Evolutionary conservation across 2,113 vertebrate species (phyloP), one percentile per base, ranked within the genome.

Genomic region (Chelonoidis abingdonii): DNA sequence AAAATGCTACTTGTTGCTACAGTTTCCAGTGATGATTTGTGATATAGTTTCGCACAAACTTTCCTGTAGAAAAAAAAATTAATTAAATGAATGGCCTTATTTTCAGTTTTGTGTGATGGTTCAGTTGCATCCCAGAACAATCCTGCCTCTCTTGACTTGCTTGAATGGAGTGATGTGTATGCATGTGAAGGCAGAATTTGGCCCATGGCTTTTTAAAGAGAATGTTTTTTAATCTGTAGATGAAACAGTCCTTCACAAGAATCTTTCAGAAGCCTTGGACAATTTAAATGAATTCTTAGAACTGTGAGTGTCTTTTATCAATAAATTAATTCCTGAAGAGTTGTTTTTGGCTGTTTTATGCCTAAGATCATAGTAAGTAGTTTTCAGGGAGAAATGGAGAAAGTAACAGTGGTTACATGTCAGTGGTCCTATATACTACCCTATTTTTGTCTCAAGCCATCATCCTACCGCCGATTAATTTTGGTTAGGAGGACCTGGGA

Each of bases 181-280:
- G 65, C 19, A 72, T 38, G 65, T 17, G 79, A 88, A 93, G 35
- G 25, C 24, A 5, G 21, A 3, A 19, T 59, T 87, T 52, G 62
- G 24, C 10, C 10, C 7, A 21, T 62, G 3, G 0, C 0, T 82
- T 93, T 89, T 89, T 49, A 59, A 72, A 53, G 29, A 44, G 3
- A 89, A 6, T 80, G 13, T 65, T 91, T 94, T 93, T 86, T 80
- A 83, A 41, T 47, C 80, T 89, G 49, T 53, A 94, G 53, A 76
- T 94, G 22, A 76, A 90, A 87, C 53, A 94, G 13, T 80, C 38
- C 50, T 80, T 89, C 88, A 78, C 65, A 95, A 22, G 38, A 94
- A 21, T 80, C 83, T 85, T 95, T 94, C 86, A 83, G 53, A 87
- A 87, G 22, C 10, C 44, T 87, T 35, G 49, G 72, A 81, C 6